Evolutionary conservation across 2,888 invertebrate genomes (phyloP).

Genomic region (Drosophila diplacantha): DNA sequence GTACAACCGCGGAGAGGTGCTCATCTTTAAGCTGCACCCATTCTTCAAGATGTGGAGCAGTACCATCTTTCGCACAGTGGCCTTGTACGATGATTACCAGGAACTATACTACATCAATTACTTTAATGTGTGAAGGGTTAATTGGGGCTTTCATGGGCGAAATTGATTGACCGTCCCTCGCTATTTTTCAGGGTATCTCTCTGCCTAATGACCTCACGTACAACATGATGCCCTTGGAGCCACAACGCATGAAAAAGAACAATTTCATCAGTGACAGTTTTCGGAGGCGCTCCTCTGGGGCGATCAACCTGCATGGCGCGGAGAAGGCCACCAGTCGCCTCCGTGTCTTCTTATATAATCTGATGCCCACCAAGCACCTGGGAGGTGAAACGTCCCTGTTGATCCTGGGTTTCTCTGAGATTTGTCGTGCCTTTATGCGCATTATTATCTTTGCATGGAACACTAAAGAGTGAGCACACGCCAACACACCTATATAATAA

Average conservation of each 20-base stretch:
- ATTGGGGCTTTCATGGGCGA: constrained; percentile 38
- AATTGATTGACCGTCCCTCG: no score
- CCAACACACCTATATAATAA: background rate
- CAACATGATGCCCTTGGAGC: constrained; percentile 73
- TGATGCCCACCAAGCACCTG: constrained; percentile 46
- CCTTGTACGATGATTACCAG: constrained; percentile 53
- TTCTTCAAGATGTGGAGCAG: constrained; percentile 66
- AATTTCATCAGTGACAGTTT: constrained; percentile 38
- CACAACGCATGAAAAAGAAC: constrained; percentile 51
- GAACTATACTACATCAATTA: constrained; percentile 60
- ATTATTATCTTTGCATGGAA: constrained; percentile 67
- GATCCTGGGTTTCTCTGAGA: constrained; percentile 66
- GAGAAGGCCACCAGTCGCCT: constrained; percentile 41
- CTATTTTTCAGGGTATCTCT: constrained; percentile 24
- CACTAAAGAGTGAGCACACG: constrained; percentile 48
- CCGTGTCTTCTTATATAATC: constrained; percentile 55
- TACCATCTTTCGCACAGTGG: constrained; percentile 61
- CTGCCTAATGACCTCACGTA: constrained; percentile 59
- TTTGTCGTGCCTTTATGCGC: constrained; percentile 65
- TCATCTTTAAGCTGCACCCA: constrained; percentile 67
- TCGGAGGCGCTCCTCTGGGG: background rate
- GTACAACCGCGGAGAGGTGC: constrained; percentile 58
- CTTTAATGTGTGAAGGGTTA: constrained; percentile 5
- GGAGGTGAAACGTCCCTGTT: constrained; percentile 55
- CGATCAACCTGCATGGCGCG: background rate